phyloP scores from a whole-genome alignment of 2,113 vertebrate species.

The Corvus hawaiiensis region DNA sequence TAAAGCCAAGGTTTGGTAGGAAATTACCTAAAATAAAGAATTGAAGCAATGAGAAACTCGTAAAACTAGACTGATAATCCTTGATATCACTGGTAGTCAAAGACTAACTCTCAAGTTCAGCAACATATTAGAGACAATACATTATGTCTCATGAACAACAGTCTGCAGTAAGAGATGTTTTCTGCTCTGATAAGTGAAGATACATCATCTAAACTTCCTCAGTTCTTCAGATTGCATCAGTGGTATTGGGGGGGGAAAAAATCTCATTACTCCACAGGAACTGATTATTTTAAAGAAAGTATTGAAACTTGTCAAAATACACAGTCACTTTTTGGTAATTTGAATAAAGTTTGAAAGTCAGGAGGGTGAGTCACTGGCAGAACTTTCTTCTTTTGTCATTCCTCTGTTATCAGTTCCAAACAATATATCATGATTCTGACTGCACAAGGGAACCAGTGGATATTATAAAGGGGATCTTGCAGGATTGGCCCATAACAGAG shows the following conservation, averaged over 20 bases:
- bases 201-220: neutral
- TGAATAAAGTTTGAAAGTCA: neutral
- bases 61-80: neutral
- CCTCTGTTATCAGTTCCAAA: neutral
- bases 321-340: neutral
- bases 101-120: constrained; percentile 7
- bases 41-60: neutral
- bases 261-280: constrained; percentile 12
- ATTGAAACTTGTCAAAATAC: constrained; percentile 15
- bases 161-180: constrained; percentile 1
- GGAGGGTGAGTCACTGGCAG: neutral
- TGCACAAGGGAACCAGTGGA: neutral
- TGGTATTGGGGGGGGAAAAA: neutral
- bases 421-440: neutral
- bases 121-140: constrained; percentile 30
- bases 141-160: constrained; percentile 44
- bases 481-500: neutral
- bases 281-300: constrained; percentile 38
- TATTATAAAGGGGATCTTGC: neutral
- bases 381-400: neutral
- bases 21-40: constrained; percentile 22
- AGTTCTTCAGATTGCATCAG: constrained; percentile 54
- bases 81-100: neutral
- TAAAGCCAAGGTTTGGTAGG: constrained; percentile 4
- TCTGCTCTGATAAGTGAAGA: neutral